These are phyloP conservation scores for Thamnophis sirtalis DNA, from an alignment of 2,113 vertebrate genomes.

Conservation along the genomic window DNA sequence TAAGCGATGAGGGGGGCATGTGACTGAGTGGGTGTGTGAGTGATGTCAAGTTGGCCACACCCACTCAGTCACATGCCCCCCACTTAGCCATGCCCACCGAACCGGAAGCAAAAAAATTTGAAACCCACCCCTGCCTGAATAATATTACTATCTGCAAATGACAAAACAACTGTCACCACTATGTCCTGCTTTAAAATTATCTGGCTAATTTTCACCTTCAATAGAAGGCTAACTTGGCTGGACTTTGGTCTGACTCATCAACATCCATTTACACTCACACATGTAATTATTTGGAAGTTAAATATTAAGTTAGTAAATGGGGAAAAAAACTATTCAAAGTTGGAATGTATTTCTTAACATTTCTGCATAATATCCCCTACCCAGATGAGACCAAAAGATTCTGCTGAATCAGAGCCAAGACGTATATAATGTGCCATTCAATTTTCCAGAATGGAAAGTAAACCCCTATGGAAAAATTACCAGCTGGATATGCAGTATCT, in stretches of 20 bases:
- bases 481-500: background rate
- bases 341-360: background rate
- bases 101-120: no score
- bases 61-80: no score
- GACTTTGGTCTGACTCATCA: background rate
- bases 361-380: background rate
- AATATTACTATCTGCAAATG: background rate
- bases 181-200: background rate
- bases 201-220: background rate
- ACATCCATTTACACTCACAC: background rate
- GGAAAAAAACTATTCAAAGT: conserved; percentile 1
- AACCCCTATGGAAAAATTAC: background rate
- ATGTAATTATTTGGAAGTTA: background rate
- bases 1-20: no score
- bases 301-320: background rate
- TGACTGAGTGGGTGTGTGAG: no score
- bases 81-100: no score
- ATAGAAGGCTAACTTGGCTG: background rate
- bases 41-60: no score
- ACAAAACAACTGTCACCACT: background rate
- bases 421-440: background rate
- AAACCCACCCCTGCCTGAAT: no score
- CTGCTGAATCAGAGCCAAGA: background rate
- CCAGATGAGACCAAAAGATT: background rate
- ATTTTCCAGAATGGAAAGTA: background rate